Base-by-base conservation (phyloP, 2,113 vertebrate species). In the Barbus barbus region DNA sequence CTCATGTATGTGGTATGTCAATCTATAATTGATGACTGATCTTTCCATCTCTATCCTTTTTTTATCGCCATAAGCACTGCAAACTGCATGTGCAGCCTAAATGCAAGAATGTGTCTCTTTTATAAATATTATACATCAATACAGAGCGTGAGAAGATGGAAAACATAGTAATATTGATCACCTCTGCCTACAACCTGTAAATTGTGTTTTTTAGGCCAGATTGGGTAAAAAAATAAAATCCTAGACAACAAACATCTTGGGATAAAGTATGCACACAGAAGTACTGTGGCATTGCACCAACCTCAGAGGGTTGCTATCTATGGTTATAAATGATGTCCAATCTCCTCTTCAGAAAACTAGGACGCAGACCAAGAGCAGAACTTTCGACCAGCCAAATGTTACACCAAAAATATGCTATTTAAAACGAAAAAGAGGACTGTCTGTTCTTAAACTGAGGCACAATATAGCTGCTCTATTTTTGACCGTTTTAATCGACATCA, bases 21-120 rank as follows among this genome's bases (percentile, higher is more conserved):
- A 89, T 93, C 69, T 85, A 93, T 93, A 91, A 92, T 93, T 85
- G 41, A 94, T 88, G 89, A 63, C 14, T 41, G 20, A 73, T 56
- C 81, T 36, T 72, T 51, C 65, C 0, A 81, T 31, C 24, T 84
- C 65, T 53, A 4, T 22, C 13, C 51, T 33, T 44, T 41, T 77
- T 67, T 11, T 18, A 51, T 33, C 14, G 5, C 31, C n/a, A 60
- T 24, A 22, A 56, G 58, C 31, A 76, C 28, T 36, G 77, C n/a
- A n/a, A n/a, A 74, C 24, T 71, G 51, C 9, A 36, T n/a, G 71
- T 14, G 44, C 28, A 53, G 38, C 24, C 41, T 72, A 41, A 60
- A 67, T 58, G 73, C 31, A 67, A 75, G 63, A 63, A 63, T 63
- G 16, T 36, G 60, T 60, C 24, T 28, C 18, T 14, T 36, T 12